A percentile compares a stretch with the other conserved stretches of the same genome.
phyloP scores from a whole-genome alignment of 2,888 invertebrate species.

The Luffia ferchaultella region DNA sequence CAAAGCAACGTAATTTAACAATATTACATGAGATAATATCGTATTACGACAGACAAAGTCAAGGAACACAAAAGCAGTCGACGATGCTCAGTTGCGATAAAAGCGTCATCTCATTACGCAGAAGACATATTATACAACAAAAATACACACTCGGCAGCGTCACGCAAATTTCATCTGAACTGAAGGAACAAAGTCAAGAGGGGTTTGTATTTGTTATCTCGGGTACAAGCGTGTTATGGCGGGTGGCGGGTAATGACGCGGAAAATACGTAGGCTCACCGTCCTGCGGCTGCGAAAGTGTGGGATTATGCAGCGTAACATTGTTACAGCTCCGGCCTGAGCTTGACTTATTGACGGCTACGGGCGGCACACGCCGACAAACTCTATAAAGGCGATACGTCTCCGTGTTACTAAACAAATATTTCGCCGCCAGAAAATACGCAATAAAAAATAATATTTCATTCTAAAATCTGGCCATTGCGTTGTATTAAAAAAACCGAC shows the following conservation, averaged over 20 bases:
- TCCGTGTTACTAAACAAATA: no score
- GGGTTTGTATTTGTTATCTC: slow-evolving; percentile 22
- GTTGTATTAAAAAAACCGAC: no score
- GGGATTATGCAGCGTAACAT: slow-evolving; percentile 39
- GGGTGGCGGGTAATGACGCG: slow-evolving; percentile 38
- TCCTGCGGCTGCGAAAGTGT: slow-evolving; percentile 26
- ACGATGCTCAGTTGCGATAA: not conserved
- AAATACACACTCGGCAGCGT: not conserved
- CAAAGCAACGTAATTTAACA: no score
- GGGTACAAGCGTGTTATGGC: slow-evolving; percentile 11
- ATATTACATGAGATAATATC: no score
- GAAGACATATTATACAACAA: not conserved
- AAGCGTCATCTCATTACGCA: not conserved
- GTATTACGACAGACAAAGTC: not conserved
- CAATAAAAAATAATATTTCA: no score
- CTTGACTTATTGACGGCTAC: not conserved
- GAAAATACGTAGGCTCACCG: slow-evolving; percentile 36
- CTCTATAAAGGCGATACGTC: no score
- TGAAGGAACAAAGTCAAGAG: slow-evolving; percentile 1
- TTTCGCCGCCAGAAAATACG: no score
- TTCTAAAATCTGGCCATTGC: no score
- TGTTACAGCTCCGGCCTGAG: slow-evolving; percentile 23
- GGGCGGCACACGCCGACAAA: not conserved
- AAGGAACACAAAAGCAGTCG: not conserved
- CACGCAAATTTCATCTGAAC: not conserved